These are phyloP conservation scores for Sialia sialis DNA, from an alignment of 2,113 vertebrate species.

Conservation along the genomic window DNA sequence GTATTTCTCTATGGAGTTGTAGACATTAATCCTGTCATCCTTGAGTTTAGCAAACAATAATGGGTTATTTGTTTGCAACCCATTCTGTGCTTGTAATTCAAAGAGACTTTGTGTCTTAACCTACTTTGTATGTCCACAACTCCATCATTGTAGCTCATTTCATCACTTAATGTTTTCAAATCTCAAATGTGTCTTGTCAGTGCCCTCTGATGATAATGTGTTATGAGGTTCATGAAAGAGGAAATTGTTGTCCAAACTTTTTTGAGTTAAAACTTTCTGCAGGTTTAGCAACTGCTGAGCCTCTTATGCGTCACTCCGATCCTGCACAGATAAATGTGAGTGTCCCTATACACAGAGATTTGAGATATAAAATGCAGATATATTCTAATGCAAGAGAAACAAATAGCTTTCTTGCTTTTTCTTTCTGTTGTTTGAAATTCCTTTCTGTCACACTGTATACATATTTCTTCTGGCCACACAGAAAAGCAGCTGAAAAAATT, in stretches of 20 bases:
- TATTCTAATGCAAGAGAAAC: background rate
- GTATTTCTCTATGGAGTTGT: background rate
- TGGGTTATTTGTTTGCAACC: background rate
- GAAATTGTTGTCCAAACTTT: background rate
- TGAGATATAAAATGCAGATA: background rate
- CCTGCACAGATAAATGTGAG: background rate
- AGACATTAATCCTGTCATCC: background rate
- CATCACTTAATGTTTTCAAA: background rate
- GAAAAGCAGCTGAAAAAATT: slow-evolving; percentile 54
- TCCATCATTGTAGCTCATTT: background rate
- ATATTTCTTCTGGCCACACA: slow-evolving; percentile 11
- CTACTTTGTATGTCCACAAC: rapidly evolving
- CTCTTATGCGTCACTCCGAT: rapidly evolving
- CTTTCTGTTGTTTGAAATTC: slow-evolving; percentile 20
- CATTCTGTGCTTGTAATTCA: background rate
- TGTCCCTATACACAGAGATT: rapidly evolving
- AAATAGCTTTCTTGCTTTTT: background rate
- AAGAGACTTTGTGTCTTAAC: background rate
- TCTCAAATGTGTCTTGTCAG: background rate
- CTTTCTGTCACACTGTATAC: background rate
- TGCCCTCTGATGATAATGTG: background rate
- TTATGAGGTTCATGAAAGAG: background rate
- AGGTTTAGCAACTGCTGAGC: background rate
- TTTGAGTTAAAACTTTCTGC: background rate
- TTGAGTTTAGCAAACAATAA: background rate